Evolutionary conservation across 1,140 invertebrate species (phyloP), one percentile per base, ranked within the genome.

Genomic region (Ceratina calcarata): DNA sequence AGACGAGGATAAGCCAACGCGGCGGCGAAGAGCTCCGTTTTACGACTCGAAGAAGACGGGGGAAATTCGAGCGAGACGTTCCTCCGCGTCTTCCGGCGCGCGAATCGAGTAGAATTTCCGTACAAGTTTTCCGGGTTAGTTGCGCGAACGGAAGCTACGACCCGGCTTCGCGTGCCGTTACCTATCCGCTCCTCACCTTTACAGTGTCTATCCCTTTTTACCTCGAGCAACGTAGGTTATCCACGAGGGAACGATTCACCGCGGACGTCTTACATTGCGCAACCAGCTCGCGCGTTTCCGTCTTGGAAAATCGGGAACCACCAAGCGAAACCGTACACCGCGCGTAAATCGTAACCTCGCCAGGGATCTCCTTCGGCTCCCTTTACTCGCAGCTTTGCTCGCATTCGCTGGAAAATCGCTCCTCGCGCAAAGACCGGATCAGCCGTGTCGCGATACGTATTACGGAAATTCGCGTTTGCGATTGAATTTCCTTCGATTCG

Each of bases 41-140:
- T 75, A 57, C 61, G 72, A 24, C 37, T 22, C 18, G 4, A 51
- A 3, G 7, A 61, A 20, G 55, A 57, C 55, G 55, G 3, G n/a
- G 16, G 55, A n/a, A n/a, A 53, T 49, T 57, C 61, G 64, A 24
- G 27, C 66, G 45, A 67, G 69, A 81, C 73, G 55, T 51, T 27
- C 20, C 24, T 49, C 58, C 37, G 1, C 18, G 51, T 37, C 20
- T 72, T 67, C 57, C 72, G 53, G 32, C 55, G 37, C 37, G 58
- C 72, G 58, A 66, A 13, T 71, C 24, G 15, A 13, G 7, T 49
- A 53, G 70, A 84, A 80, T 81, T 85, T 75, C 78, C 58, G 53
- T 22, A 76, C 83, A 87, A 86, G 72, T 87, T 86, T 76, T 27
- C 61, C 74, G 65, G 64, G 32, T 27, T 12, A 51, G 18, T 55